phyloP scores from a whole-genome alignment of 2,113 vertebrate species.

The Cephalopholis sonnerati region DNA sequence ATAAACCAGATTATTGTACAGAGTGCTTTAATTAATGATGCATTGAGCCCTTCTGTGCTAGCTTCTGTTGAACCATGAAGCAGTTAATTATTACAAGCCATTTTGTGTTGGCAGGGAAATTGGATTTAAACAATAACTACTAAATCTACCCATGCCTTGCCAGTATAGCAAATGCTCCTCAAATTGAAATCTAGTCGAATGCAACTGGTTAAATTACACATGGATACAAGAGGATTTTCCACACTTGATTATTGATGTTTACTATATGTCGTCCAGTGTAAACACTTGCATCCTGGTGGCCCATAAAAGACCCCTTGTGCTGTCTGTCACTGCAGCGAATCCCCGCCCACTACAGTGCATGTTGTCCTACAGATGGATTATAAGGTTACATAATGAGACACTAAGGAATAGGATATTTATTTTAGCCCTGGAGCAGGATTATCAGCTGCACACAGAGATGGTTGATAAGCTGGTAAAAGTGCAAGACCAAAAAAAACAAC shows the following conservation, averaged over 20 bases:
- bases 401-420: conserved; percentile 70
- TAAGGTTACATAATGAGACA: conserved; percentile 72
- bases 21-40: conserved; percentile 4
- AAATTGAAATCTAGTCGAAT: conserved; percentile 1
- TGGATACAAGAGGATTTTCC: neutral
- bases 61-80: conserved; percentile 2
- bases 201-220: neutral
- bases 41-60: neutral
- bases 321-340: conserved; percentile 22
- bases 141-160: neutral
- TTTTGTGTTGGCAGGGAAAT: conserved; percentile 22
- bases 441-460: conserved; percentile 42
- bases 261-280: neutral
- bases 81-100: conserved; percentile 23
- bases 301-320: conserved; percentile 3
- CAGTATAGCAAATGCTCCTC: neutral
- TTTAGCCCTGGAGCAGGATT: conserved; percentile 69
- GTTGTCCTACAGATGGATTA: conserved; percentile 73
- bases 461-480: conserved; percentile 39
- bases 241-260: neutral
- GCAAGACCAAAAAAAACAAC: neutral
- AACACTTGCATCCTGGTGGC: neutral
- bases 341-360: neutral
- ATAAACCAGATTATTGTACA: conserved; percentile 9
- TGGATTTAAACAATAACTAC: conserved; percentile 14